Base-by-base conservation (phyloP, 2,113 vertebrate genomes). In the Hippocampus comes region DNA sequence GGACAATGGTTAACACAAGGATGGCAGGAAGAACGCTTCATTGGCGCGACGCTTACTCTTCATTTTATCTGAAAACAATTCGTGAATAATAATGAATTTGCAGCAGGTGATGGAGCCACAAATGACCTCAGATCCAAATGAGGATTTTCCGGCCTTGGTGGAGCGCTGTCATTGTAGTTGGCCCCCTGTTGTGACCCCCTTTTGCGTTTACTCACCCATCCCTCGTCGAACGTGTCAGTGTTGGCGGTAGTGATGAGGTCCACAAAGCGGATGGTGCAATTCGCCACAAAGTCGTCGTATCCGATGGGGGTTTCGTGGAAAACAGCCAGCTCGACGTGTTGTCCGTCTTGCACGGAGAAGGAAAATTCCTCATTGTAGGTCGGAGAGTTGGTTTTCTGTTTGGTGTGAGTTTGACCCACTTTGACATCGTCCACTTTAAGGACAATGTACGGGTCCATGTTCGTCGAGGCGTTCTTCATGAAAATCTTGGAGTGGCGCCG, bases 261-360 rank as follows among this genome's bases (percentile, higher is more conserved):
- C 34, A 94, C 94, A 82, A 99, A 97, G 65, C 90, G 93, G 73
- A 99, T 88, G 63, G 89, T 95, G 89, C 96, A 99, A 89, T 98
- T 97, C 75, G 97, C 97, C 87, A 99, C 96, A 17, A 99, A 99
- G 91, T 98, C 95, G 69, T 99, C 97, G 63, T 99, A 99, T 30
- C 97, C 97, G 56, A 99, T 94, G 7, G 96, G 95, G n/a, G 97
- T 96, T 80, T 97, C 96, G 67, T 99, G 95, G 84, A 99, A 99
- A 14, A 98, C 95, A 0, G 96, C 94, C 78, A 99, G 81, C 88
- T 99, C 97, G 14, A 99, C 86, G 68, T 93, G 94, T 3, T 87
- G 91, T 6, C 94, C 96, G 49, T 95, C 88, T 61, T 82, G 94
- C 61, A 98, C 95, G 23, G 93, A 93, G 43, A 95, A 87, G 27